Percentiles rank a stretch among this genome's conserved stretches.
Conservation (phyloP, 2,797 vertebrate species). For the Botia almorhae region DNA sequence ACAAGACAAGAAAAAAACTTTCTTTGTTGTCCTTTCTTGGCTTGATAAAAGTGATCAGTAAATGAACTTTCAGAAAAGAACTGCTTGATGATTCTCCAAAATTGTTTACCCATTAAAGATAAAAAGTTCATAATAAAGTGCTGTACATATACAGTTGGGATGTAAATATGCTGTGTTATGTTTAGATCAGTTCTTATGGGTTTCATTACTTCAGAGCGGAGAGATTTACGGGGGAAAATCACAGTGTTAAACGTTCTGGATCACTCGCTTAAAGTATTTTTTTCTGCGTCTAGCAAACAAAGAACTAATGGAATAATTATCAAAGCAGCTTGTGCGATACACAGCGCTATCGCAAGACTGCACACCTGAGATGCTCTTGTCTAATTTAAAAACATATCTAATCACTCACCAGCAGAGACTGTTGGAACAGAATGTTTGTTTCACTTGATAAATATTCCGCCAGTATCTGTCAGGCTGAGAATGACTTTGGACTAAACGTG, state of each 20-base stretch:
- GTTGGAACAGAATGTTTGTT: conserved; percentile 56
- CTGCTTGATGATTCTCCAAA: no score
- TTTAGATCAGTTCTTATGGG: neutral
- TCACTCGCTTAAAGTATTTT: conserved; percentile 56
- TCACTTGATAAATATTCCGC: conserved; percentile 63
- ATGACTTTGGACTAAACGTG: conserved; percentile 52
- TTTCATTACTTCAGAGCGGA: neutral
- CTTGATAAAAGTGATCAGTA: no score
- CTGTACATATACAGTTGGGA: neutral
- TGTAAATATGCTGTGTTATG: conserved; percentile 23
- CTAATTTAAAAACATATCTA: conserved; percentile 65
- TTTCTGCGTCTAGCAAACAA: conserved; percentile 60
- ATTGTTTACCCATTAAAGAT: no score
- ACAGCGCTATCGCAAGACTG: conserved; percentile 69
- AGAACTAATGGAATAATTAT: conserved; percentile 73
- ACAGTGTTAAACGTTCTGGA: neutral
- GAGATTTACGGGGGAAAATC: neutral
- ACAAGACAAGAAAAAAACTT: no score
- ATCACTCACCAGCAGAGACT: conserved; percentile 71
- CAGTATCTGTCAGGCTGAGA: conserved; percentile 42
- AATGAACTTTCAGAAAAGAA: no score
- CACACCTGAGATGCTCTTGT: conserved; percentile 60
- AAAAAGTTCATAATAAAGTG: neutral
- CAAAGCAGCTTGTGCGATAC: conserved; percentile 70
- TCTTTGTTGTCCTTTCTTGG: no score